phyloP scores from a whole-genome alignment of 1,140 invertebrate genomes.

The Dreissena polymorpha region DNA sequence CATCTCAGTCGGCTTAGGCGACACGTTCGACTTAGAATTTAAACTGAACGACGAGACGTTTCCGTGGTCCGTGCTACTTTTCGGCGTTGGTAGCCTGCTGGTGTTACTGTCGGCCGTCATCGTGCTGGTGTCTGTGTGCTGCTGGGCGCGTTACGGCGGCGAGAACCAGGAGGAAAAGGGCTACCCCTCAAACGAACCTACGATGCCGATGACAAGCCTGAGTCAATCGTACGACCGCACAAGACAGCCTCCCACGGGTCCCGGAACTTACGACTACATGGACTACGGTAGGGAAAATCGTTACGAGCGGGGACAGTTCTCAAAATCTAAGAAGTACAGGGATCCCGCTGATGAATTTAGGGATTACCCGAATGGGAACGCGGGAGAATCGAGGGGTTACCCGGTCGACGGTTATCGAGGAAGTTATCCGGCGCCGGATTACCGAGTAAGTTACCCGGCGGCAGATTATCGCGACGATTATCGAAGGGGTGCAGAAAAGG shows the following conservation, averaged over 20 bases:
- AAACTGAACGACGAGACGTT: constrained; percentile 33
- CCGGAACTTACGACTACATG: background rate
- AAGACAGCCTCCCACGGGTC: background rate
- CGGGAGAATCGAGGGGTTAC: background rate
- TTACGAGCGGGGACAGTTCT: constrained; percentile 7
- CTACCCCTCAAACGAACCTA: background rate
- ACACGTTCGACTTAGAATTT: background rate
- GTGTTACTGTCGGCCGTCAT: constrained; percentile 24
- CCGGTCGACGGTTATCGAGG: too few relatives aligned
- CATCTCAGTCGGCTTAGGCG: constrained; percentile 15
- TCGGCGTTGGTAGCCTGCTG: constrained; percentile 35
- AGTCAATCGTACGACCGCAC: constrained; percentile 13
- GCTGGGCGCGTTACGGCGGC: constrained; percentile 14
- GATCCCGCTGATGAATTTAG: constrained; percentile 1
- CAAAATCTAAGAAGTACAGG: constrained; percentile 46
- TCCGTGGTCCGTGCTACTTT: constrained; percentile 43
- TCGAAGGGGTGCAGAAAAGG: constrained; percentile 4
- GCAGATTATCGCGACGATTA: background rate
- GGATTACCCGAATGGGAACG: background rate
- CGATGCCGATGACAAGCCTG: constrained; percentile 1
- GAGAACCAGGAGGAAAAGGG: constrained; percentile 10
- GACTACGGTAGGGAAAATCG: background rate
- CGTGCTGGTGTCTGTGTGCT: constrained; percentile 25
- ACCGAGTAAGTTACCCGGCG: background rate
- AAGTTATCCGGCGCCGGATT: background rate